Conservation (phyloP, 2,113 vertebrate genomes). For the Seriola aureovittata region DNA sequence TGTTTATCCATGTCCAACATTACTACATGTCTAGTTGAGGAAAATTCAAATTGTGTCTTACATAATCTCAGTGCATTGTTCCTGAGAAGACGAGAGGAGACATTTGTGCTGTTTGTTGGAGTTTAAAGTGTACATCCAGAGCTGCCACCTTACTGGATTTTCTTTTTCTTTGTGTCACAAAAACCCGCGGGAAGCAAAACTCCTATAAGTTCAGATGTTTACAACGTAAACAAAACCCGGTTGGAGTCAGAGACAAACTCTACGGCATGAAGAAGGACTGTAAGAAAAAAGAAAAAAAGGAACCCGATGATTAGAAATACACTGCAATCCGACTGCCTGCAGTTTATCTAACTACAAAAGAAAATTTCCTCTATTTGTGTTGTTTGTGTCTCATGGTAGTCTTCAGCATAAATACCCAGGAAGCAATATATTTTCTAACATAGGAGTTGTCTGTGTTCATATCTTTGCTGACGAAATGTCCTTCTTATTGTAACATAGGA, state of each 20-base stretch:
- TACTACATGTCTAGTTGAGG: constrained; percentile 29
- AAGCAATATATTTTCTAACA: constrained; percentile 84
- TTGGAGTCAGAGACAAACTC: constrained; percentile 30
- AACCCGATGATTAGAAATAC: constrained; percentile 27
- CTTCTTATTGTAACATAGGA: constrained; percentile 67
- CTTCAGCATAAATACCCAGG: constrained; percentile 68
- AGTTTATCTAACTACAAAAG: constrained; percentile 33
- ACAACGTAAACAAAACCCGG: constrained; percentile 67
- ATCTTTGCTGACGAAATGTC: constrained; percentile 60
- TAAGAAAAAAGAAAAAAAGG: not conserved
- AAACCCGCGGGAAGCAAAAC: constrained; percentile 39
- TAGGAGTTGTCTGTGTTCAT: constrained; percentile 64
- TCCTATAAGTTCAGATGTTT: constrained; percentile 61
- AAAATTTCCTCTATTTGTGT: constrained; percentile 48
- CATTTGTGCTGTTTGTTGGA: constrained; percentile 1
- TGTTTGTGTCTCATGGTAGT: constrained; percentile 65
- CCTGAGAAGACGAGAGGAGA: constrained; percentile 20
- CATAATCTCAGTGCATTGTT: constrained; percentile 19
- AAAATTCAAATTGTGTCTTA: constrained; percentile 30
- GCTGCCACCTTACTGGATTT: constrained; percentile 25
- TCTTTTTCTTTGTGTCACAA: constrained; percentile 20
- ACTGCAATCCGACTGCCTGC: constrained; percentile 50
- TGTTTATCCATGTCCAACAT: constrained; percentile 46
- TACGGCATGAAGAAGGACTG: constrained; percentile 26
- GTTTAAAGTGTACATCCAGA: constrained; percentile 13